A percentile compares a stretch with the other conserved stretches of the same genome.
phyloP scores from a whole-genome alignment of 2,888 invertebrate species.

The Tetropium fuscum region DNA sequence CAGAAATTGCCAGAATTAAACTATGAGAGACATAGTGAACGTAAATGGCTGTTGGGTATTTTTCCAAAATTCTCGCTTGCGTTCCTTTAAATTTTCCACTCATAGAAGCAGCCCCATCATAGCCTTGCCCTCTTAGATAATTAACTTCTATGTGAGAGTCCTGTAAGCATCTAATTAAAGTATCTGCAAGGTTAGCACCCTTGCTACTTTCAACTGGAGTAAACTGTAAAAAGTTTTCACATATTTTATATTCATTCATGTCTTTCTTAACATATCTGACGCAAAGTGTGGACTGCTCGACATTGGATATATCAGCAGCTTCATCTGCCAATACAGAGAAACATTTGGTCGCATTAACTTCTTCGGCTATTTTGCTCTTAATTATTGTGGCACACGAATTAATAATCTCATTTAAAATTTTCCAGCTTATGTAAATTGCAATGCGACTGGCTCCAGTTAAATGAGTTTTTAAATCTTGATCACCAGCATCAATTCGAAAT shows the following conservation, averaged over 20 bases:
- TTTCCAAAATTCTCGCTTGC: not conserved
- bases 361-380: constrained; percentile 5
- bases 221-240: not conserved
- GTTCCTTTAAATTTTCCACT: not conserved
- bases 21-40: not conserved
- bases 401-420: constrained; percentile 28
- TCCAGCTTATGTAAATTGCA: constrained; percentile 26
- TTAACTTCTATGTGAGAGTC: not conserved
- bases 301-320: constrained; percentile 19
- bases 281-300: not conserved
- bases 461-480: not conserved
- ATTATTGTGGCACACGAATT: constrained; percentile 12
- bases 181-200: constrained; percentile 2
- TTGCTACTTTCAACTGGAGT: not conserved
- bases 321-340: constrained; percentile 26
- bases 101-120: not conserved
- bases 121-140: not conserved
- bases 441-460: not conserved
- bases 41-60: not conserved
- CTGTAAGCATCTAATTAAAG: not conserved
- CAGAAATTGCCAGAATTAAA: not conserved
- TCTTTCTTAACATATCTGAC: constrained; percentile 6
- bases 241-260: not conserved
- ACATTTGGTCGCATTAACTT: constrained; percentile 20
- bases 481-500: not conserved